Evolutionary conservation across 2,888 invertebrate genomes (phyloP), one percentile per base, ranked within the genome.

Genomic region (Protonemura montana): DNA sequence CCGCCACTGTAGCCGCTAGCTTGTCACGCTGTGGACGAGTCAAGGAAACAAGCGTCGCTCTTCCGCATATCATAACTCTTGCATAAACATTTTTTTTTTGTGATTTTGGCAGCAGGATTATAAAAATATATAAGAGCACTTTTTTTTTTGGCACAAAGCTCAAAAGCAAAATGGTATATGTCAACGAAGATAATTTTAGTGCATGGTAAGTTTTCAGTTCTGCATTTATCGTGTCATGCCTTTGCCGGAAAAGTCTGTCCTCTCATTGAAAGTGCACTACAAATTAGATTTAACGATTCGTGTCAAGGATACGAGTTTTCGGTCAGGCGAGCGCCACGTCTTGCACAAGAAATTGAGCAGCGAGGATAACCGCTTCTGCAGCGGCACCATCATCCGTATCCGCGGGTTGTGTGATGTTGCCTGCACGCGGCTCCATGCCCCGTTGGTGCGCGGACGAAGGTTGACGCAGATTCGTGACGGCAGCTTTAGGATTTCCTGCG

Each of bases 341-440:
- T 93, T 93, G 89, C 95, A 94, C 88, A 98, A 93, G 89, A 94
- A 96, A 88, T 92, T 92, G 81, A 98, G 93, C 82, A 98, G 92
- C 86, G 94, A 94, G 21, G 94, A 93, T 10, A 98, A 92, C 82
- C 95, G 93, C 88, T 96, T 94, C 89, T 97, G 96, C 86, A 97
- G 93, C 28, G 96, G 95, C 85, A 97, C 92, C 83, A 94, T 93
- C 76, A 95, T 94, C 87, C 95, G 93, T 5, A 96, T 94, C 89
- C 98, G 94, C 35, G 98, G 98, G 93, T 98, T 98, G 93, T 98
- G 98, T 0, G 98, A 96, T 86, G 96, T 92, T 7, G 94, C 93
- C 91, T 98, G 98, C 41, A 98, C 97, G 89, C 95, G 94, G 89
- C 96, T 93, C 95, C 97, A 98, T 30, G 97, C 95, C 88, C 93